These are phyloP conservation scores for Eremophila alpestris DNA, from an alignment of 2,797 vertebrate species.

Conservation along the genomic window DNA sequence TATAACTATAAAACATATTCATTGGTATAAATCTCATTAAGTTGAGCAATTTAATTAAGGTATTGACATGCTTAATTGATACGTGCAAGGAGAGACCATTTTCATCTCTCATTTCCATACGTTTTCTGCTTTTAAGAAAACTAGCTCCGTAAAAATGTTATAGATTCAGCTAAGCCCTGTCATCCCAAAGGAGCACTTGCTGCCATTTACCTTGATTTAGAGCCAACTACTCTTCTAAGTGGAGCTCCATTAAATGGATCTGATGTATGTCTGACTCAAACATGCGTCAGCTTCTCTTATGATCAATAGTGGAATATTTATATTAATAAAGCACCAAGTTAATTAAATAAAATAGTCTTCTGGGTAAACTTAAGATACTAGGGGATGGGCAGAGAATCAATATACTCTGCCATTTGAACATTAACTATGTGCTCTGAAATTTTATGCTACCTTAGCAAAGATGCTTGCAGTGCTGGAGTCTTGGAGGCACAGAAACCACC, in stretches of 20 bases:
- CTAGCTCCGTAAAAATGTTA: constrained; percentile 80
- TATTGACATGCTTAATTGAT: constrained; percentile 99
- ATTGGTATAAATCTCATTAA: constrained; percentile 98
- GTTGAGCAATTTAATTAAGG: constrained; percentile 98
- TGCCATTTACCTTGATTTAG: constrained; percentile 91
- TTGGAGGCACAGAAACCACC: background rate
- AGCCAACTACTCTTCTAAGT: constrained; percentile 81
- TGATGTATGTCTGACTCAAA: constrained; percentile 80
- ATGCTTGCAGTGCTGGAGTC: constrained; percentile 45
- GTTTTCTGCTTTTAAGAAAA: constrained; percentile 74
- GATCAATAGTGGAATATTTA: constrained; percentile 98
- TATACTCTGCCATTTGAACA: constrained; percentile 76
- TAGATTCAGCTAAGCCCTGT: constrained; percentile 78
- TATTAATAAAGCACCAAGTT: constrained; percentile 94
- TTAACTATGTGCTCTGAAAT: constrained; percentile 80
- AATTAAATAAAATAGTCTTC: constrained; percentile 95
- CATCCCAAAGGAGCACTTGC: constrained; percentile 88
- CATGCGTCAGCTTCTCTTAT: constrained; percentile 85
- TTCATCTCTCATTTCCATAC: constrained; percentile 91
- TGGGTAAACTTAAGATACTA: constrained; percentile 85
- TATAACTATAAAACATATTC: constrained; percentile 98
- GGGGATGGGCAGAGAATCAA: constrained; percentile 81
- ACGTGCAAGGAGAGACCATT: constrained; percentile 87
- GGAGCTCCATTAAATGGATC: constrained; percentile 77
- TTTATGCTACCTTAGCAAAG: constrained; percentile 71